phyloP scores from a whole-genome alignment of 1,140 invertebrate species.

The Pseudomyrmex concolor region DNA sequence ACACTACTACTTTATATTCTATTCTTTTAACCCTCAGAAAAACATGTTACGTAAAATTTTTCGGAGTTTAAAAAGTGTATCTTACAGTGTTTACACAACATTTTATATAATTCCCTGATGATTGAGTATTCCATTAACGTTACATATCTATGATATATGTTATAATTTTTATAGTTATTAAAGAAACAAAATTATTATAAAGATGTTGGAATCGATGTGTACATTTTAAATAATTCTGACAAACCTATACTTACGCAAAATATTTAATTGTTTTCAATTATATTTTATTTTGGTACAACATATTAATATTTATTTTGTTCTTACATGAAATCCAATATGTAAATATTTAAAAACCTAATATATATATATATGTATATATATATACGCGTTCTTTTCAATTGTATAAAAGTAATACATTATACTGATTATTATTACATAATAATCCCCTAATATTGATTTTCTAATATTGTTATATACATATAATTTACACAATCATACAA shows the following conservation, averaged over 20 bases:
- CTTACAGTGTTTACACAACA: not conserved
- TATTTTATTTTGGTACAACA: slow-evolving; percentile 69
- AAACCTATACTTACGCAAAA: slow-evolving; percentile 12
- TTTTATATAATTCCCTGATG: not conserved
- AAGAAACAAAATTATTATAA: slow-evolving; percentile 25
- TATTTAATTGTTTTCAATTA: slow-evolving; percentile 65
- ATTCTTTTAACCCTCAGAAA: not conserved
- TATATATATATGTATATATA: not conserved
- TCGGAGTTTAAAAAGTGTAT: not conserved
- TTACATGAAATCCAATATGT: slow-evolving; percentile 43
- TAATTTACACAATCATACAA: too few relatives aligned
- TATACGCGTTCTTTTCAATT: not conserved
- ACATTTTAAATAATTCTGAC: slow-evolving; percentile 30
- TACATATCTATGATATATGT: slow-evolving; percentile 23
- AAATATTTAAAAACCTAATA: slow-evolving; percentile 57
- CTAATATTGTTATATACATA: too few relatives aligned
- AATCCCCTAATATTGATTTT: too few relatives aligned
- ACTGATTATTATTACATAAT: not conserved
- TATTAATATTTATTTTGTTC: slow-evolving; percentile 59
- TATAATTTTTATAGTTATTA: too few relatives aligned
- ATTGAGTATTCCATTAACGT: slow-evolving; percentile 18
- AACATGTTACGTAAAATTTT: not conserved
- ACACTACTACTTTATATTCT: slow-evolving; percentile 15
- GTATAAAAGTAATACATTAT: not conserved
- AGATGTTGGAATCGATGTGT: not conserved